phyloP scores from a whole-genome alignment of 2,113 vertebrate genomes.

The Sylvietta virens region DNA sequence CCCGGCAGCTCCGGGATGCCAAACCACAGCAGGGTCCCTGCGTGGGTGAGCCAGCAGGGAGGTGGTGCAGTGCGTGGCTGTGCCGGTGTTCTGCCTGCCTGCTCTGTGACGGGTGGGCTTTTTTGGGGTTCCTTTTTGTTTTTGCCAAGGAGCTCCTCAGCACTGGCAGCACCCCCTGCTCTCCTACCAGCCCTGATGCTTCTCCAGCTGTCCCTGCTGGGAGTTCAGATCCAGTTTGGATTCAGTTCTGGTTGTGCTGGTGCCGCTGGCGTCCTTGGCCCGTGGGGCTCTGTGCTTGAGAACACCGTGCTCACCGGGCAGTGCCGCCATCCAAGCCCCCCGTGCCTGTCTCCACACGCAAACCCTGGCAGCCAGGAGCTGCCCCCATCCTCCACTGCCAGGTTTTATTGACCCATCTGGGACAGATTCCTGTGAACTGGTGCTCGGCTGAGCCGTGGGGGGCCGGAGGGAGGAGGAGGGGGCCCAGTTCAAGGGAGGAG shows the following conservation, averaged over 20 bases:
- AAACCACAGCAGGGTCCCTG: accelerated
- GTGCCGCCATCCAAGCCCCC: accelerated
- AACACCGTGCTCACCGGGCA: accelerated
- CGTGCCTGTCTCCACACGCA: accelerated
- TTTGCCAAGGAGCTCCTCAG: neutral
- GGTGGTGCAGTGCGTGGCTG: accelerated
- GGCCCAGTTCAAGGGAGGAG: neutral
- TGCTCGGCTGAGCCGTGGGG: neutral
- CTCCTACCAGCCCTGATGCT: neutral
- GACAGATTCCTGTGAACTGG: neutral
- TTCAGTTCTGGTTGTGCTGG: neutral
- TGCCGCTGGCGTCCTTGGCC: accelerated
- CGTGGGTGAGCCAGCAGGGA: accelerated
- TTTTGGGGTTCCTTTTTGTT: neutral
- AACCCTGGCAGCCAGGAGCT: accelerated
- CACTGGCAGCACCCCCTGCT: neutral
- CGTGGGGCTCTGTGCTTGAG: neutral
- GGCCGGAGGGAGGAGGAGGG: neutral
- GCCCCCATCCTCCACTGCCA: neutral
- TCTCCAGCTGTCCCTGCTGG: neutral
- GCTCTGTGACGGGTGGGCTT: accelerated
- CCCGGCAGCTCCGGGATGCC: neutral
- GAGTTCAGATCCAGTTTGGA: accelerated
- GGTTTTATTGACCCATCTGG: neutral
- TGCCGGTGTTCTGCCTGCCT: neutral